Evolutionary conservation across 2,797 vertebrate genomes (phyloP).

Genomic region (Anguilla marmorata): DNA sequence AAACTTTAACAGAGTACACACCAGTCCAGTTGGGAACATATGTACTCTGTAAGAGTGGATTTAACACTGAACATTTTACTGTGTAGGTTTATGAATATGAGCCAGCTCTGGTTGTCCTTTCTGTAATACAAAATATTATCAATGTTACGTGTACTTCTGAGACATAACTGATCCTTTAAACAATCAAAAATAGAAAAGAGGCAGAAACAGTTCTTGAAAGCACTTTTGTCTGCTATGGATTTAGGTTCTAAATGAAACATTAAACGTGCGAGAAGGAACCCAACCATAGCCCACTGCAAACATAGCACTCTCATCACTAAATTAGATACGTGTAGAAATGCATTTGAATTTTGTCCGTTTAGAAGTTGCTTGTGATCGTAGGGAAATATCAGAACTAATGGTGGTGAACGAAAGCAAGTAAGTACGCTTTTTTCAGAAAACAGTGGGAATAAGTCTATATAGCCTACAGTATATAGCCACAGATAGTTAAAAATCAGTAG

Average conservation of each 20-base stretch:
- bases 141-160: neutral
- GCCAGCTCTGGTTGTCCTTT: neutral
- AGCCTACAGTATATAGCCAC: neutral
- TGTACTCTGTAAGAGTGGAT: no score
- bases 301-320: neutral
- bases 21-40: no score
- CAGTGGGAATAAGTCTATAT: neutral
- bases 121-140: neutral
- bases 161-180: neutral
- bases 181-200: neutral
- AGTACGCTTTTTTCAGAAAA: neutral
- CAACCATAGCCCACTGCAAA: neutral
- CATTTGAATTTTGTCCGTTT: neutral
- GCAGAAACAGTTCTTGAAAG: neutral
- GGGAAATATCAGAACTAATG: neutral
- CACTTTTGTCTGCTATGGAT: neutral
- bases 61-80: no score
- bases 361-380: neutral
- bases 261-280: neutral
- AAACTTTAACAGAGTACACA: no score
- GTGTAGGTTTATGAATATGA: neutral
- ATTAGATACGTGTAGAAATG: neutral
- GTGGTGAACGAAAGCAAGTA: neutral
- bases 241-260: neutral
- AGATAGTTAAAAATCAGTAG: neutral